These are phyloP conservation scores for Valencia hispanica DNA, from an alignment of 2,797 vertebrate genomes.

Conservation along the genomic window DNA sequence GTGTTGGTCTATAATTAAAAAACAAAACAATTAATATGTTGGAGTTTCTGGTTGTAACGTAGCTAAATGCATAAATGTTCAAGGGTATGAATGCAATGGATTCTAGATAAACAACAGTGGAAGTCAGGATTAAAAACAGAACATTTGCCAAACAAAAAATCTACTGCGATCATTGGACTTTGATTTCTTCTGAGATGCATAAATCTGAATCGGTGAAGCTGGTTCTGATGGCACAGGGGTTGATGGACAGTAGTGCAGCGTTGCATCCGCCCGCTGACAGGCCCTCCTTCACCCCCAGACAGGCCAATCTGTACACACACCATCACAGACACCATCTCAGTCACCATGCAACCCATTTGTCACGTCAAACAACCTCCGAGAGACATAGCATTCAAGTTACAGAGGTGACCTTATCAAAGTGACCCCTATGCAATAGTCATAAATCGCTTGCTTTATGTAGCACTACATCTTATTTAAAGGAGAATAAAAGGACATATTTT, in stretches of 20 bases:
- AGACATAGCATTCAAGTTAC: conserved; percentile 64
- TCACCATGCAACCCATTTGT: conserved; percentile 68
- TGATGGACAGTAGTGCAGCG: conserved; percentile 65
- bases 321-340: conserved; percentile 68
- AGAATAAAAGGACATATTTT: conserved; percentile 22
- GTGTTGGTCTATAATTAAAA: too few relatives aligned
- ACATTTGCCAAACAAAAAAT: conserved; percentile 56
- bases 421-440: conserved; percentile 63
- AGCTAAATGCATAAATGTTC: conserved; percentile 19
- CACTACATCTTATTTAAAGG: conserved; percentile 38
- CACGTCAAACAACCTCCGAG: conserved; percentile 67
- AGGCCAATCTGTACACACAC: conserved; percentile 75
- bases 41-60: too few relatives aligned
- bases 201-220: conserved; percentile 14
- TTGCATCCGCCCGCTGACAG: conserved; percentile 63
- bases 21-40: too few relatives aligned
- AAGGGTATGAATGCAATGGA: conserved; percentile 15
- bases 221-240: conserved; percentile 38
- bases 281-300: conserved; percentile 69
- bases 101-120: conserved; percentile 24
- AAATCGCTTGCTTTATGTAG: conserved; percentile 59
- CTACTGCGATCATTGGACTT: conserved; percentile 17
- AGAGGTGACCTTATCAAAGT: conserved; percentile 74
- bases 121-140: neutral
- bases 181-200: conserved; percentile 1